These are phyloP conservation scores for Alces alces DNA, from an alignment of 2,113 vertebrate species.

Conservation along the genomic window DNA sequence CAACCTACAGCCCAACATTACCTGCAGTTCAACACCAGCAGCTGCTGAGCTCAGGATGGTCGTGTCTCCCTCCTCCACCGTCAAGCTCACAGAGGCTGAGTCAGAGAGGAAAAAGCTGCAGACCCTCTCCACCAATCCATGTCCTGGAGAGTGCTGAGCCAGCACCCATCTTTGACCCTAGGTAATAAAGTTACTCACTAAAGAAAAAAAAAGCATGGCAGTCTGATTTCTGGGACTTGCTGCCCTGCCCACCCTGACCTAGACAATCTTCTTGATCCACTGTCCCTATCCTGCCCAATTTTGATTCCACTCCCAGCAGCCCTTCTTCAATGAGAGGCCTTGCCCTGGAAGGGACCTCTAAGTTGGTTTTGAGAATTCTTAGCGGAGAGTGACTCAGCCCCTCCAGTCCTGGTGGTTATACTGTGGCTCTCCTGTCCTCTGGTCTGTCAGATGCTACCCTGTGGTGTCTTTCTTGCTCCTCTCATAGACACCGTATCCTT, in stretches of 20 bases:
- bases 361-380: neutral
- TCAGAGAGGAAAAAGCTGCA: neutral
- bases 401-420: neutral
- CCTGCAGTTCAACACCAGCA: constrained; percentile 84
- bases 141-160: neutral
- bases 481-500: neutral
- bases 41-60: constrained; percentile 76
- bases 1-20: constrained; percentile 80
- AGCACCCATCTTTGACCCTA: neutral
- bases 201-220: neutral
- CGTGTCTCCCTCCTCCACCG: neutral
- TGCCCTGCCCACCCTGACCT: neutral
- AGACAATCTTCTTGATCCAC: neutral
- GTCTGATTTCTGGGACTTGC: neutral
- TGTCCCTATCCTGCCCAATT: neutral
- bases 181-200: constrained; percentile 49
- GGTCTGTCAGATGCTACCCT: neutral
- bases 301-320: neutral
- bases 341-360: neutral
- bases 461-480: neutral
- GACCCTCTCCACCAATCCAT: neutral
- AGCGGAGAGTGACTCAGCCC: neutral
- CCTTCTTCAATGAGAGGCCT: neutral
- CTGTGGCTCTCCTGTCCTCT: neutral
- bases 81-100: neutral